Percentiles rank a stretch among this genome's conserved stretches.
These are phyloP conservation scores for Mus caroli DNA, from an alignment of 2,797 vertebrate genomes.

Conservation along the genomic window DNA sequence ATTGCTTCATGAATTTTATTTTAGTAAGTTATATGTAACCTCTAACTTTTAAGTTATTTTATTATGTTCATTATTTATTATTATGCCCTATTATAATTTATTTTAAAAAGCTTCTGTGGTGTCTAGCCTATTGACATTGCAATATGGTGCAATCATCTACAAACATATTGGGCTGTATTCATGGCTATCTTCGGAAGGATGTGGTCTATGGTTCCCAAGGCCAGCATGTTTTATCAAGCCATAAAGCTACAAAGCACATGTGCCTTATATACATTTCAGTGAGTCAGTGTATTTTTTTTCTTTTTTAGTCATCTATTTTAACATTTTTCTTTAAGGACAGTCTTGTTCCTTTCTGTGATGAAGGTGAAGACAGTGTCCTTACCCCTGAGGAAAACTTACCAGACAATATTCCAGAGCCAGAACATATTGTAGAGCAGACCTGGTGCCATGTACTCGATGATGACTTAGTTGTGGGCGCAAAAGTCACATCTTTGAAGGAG, in stretches of 20 bases:
- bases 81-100: conserved; percentile 7
- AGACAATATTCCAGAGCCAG: conserved; percentile 81
- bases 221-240: not conserved
- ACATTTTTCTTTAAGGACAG: conserved; percentile 90
- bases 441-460: conserved; percentile 94
- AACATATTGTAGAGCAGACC: conserved; percentile 89
- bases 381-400: conserved; percentile 75
- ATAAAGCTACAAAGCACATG: not conserved
- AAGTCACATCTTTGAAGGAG: conserved; percentile 88
- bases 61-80: not conserved
- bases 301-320: conserved; percentile 62
- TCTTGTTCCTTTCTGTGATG: conserved; percentile 94
- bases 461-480: conserved; percentile 93
- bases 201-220: not conserved
- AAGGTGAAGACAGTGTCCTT: conserved; percentile 87
- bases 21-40: conserved; percentile 45
- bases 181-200: not conserved
- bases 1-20: conserved; percentile 47
- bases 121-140: not conserved
- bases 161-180: not conserved
- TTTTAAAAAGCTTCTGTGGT: conserved; percentile 17
- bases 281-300: not conserved
- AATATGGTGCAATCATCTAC: not conserved
- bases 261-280: conserved; percentile 27
- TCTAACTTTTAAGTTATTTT: not conserved